A percentile compares a stretch with the other conserved stretches of the same genome.
phyloP scores from a whole-genome alignment of 2,797 vertebrate species.

The Mormyrus proboscirostris region DNA sequence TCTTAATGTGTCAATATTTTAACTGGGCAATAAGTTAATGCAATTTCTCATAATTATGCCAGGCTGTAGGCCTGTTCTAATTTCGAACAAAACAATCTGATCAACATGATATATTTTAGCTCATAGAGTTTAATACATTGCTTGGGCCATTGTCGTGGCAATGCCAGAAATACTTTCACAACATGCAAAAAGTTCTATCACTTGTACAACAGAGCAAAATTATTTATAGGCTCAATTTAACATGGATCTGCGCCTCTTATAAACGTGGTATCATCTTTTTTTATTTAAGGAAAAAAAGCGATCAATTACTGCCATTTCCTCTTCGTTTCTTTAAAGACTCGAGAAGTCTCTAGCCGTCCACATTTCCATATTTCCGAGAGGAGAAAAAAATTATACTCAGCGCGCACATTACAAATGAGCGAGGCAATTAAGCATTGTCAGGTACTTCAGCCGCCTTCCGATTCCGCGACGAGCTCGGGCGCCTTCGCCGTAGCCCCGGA shows the following conservation, averaged over 20 bases:
- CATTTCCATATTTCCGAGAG: constrained; percentile 55
- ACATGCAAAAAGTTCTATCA: neutral
- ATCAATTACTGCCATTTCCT: constrained; percentile 59
- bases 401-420: constrained; percentile 57
- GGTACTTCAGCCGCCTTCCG: constrained; percentile 31
- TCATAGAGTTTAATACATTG: neutral
- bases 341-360: constrained; percentile 49
- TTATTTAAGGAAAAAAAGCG: neutral
- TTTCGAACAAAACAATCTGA: neutral
- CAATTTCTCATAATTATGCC: neutral
- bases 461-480: constrained; percentile 41
- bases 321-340: constrained; percentile 52
- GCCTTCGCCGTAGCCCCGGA: constrained; percentile 41
- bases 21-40: neutral
- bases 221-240: neutral
- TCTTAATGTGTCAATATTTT: neutral
- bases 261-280: neutral
- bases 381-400: constrained; percentile 50
- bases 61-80: neutral
- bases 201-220: neutral
- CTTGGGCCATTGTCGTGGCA: neutral
- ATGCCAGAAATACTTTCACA: neutral
- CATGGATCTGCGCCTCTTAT: neutral
- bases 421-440: constrained; percentile 51
- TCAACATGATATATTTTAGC: neutral